Conservation (phyloP, 2,888 invertebrate genomes). For the Lasioglossum oenotherae region DNA sequence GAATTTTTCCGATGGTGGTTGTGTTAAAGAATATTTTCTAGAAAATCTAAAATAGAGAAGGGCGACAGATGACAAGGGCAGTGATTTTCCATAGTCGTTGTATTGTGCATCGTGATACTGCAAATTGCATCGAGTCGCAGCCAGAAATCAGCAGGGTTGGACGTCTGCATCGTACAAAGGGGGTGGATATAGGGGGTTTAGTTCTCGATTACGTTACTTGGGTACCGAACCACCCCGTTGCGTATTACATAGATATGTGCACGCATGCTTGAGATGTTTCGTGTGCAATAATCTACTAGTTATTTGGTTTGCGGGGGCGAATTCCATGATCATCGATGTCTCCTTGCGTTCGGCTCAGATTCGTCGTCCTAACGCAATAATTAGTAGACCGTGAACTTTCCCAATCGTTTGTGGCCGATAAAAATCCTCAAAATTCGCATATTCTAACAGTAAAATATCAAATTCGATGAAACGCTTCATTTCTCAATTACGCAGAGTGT, state of each 20-base stretch:
- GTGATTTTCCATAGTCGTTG: background rate
- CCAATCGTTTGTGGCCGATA: background rate
- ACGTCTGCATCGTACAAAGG: conserved; percentile 15
- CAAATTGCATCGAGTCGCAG: conserved; percentile 33
- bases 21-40: no score
- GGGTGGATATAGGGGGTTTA: conserved; percentile 15
- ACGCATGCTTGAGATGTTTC: conserved; percentile 20
- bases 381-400: background rate
- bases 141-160: conserved; percentile 33
- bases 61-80: background rate
- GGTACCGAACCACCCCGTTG: conserved; percentile 47
- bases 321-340: conserved; percentile 17
- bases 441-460: background rate
- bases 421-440: background rate
- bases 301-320: conserved; percentile 18
- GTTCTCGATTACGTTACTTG: conserved; percentile 68
- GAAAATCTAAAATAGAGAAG: background rate
- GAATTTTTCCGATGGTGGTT: background rate
- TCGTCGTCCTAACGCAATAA: background rate
- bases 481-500: background rate
- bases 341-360: background rate
- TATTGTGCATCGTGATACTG: conserved; percentile 28
- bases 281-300: conserved; percentile 19
- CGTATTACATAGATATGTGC: conserved; percentile 61
- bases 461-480: background rate